Conservation (phyloP, 2,797 vertebrate species). For the Enteromius trimaculatus region DNA sequence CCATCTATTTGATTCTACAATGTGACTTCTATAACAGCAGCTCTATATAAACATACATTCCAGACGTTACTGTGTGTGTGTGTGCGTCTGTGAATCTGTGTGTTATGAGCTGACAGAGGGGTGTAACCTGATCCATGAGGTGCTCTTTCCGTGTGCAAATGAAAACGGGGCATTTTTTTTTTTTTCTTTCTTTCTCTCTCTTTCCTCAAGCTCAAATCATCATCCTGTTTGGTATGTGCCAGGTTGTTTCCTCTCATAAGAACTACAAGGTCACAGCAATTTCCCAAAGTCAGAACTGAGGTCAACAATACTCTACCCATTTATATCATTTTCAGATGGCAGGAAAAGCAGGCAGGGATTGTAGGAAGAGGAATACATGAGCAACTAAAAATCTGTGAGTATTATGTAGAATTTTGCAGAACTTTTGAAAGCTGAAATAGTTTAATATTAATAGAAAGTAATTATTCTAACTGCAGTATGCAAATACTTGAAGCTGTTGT, state of each 20-base stretch:
- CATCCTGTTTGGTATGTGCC: slow-evolving; percentile 66
- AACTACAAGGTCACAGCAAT: slow-evolving; percentile 76
- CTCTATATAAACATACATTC: slow-evolving; percentile 28
- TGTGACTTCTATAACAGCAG: slow-evolving; percentile 72
- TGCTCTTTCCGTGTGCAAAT: slow-evolving; percentile 61
- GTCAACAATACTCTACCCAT: slow-evolving; percentile 74
- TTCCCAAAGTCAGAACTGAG: slow-evolving; percentile 77
- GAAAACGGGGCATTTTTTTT: slow-evolving; percentile 65
- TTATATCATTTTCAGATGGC: slow-evolving; percentile 75
- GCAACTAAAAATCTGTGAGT: slow-evolving; percentile 9
- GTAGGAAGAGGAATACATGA: slow-evolving; percentile 34
- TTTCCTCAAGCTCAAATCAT: slow-evolving; percentile 75
- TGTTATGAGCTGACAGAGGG: slow-evolving; percentile 61
- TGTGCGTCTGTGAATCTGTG: slow-evolving; percentile 43
- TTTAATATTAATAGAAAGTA: background rate
- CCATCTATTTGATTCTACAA: slow-evolving; percentile 57
- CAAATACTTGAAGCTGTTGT: background rate
- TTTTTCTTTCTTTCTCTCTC: no score
- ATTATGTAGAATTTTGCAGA: background rate
- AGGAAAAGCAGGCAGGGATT: slow-evolving; percentile 64
- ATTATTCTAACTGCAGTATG: background rate
- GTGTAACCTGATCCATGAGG: slow-evolving; percentile 74
- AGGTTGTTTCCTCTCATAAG: slow-evolving; percentile 77
- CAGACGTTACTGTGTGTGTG: slow-evolving; percentile 54
- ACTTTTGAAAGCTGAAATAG: background rate